Conservation (phyloP, 2,888 invertebrate genomes). For the Ceriagrion tenellum region DNA sequence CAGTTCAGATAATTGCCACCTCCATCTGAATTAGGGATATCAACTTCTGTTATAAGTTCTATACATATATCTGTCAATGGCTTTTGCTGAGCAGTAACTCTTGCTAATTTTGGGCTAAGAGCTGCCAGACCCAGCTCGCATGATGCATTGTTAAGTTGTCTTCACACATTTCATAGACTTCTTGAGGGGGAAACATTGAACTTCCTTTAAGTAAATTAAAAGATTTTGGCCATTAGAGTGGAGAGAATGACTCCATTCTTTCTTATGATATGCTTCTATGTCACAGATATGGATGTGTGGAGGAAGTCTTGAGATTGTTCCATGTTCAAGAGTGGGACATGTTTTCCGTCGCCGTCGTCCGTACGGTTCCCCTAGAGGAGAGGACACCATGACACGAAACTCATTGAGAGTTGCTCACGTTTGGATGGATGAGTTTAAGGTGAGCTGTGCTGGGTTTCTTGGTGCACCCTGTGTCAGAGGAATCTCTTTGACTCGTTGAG, state of each 20-base stretch:
- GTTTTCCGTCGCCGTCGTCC: slow-evolving; percentile 96
- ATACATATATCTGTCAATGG: too few species aligned
- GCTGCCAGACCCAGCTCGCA: too few species aligned
- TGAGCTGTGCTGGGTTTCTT: slow-evolving; percentile 74
- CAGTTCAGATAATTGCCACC: not conserved
- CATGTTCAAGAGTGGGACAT: slow-evolving; percentile 97
- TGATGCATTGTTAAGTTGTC: too few species aligned
- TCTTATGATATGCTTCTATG: not conserved
- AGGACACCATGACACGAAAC: slow-evolving; percentile 94
- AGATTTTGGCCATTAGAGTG: too few species aligned
- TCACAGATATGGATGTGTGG: slow-evolving; percentile 97
- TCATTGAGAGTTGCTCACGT: slow-evolving; percentile 95
- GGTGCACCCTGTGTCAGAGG: not conserved
- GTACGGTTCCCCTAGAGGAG: slow-evolving; percentile 89
- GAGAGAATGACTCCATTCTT: too few species aligned
- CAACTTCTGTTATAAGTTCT: too few species aligned
- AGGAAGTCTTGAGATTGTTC: slow-evolving; percentile 92
- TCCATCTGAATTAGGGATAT: not conserved
- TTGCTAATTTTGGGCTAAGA: too few species aligned
- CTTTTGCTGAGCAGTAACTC: too few species aligned
- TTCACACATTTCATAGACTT: too few species aligned
- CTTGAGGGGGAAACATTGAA: too few species aligned
- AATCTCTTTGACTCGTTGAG: not conserved
- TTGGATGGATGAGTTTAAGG: slow-evolving; percentile 98
- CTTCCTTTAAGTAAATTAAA: too few species aligned